Base-by-base conservation (phyloP, 2,113 vertebrate genomes). In the Lophotis ruficrista region DNA sequence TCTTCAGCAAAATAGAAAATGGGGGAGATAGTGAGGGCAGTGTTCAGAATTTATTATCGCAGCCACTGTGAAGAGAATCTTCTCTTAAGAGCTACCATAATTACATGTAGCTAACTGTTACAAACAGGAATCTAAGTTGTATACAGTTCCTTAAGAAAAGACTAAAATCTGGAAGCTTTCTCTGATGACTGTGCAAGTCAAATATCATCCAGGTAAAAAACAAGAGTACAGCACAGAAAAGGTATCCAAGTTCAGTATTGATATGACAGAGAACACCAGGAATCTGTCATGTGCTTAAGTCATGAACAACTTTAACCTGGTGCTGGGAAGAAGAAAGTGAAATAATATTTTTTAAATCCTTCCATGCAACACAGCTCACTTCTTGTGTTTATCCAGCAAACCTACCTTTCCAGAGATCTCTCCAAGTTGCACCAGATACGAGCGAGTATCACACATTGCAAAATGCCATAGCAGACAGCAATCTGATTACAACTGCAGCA, bases 401-500 rank as follows among this genome's bases (percentile, higher is more conserved):
- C 38, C 53, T 87, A 81, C 69, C 68, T 88, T 96, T 93, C 79
- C 79, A 89, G 88, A 83, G 73, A 89, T 65, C 86, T 94, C 87
- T 90, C 96, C 64, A 92, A 69, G 64, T 60, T 93, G 79, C 69
- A 89, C 90, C 85, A 94, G 90, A 75, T 92, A 93, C 47, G 82
- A 86, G 73, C 0, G 0, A 73, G n/a, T 91, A 92, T 50, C 71
- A 66, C n/a, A 61, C n/a, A n/a, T 0, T 70, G 54, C 66, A 91
- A 93, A 97, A 96, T 92, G 62, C 70, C 48, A 53, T 1, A 87
- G 77, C 7, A 81, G 73, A 64, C 14, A 77, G 75, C 66, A 89
- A 95, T 93, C 93, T 94, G 94, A 97, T 96, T 93, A 87, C 71
- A 93, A 92, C 62, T 28, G 79, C 51, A 88, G 35, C 79, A 75